Conservation (phyloP, 2,113 vertebrate genomes). For the Ia io region DNA sequence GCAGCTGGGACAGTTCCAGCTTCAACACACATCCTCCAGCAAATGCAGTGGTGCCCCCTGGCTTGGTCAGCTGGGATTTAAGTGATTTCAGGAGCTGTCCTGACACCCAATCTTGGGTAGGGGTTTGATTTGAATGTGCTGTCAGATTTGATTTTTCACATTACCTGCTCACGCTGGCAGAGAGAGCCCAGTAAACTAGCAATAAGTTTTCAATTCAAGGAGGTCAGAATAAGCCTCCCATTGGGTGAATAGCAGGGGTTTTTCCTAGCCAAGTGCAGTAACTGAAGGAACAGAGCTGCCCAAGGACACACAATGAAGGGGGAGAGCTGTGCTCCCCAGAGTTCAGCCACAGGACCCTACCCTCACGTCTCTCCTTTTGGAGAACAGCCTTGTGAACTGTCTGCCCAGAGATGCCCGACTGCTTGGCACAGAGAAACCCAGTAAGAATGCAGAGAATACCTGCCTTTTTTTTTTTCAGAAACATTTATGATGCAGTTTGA, state of each 20-base stretch:
- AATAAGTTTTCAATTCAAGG: slow-evolving; percentile 76
- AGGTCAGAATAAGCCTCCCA: slow-evolving; percentile 67
- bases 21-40: background rate
- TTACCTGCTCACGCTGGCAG: slow-evolving; percentile 74
- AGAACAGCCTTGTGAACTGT: slow-evolving; percentile 42
- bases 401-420: background rate
- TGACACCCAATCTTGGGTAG: slow-evolving; percentile 73
- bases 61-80: slow-evolving; percentile 65
- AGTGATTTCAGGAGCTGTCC: slow-evolving; percentile 66
- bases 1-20: background rate
- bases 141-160: slow-evolving; percentile 82
- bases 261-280: slow-evolving; percentile 25
- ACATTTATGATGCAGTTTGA: background rate
- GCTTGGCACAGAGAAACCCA: background rate
- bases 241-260: background rate
- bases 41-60: background rate
- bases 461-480: background rate
- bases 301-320: background rate
- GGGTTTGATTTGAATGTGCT: slow-evolving; percentile 76
- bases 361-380: background rate
- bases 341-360: background rate
- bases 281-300: background rate
- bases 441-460: background rate
- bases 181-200: slow-evolving; percentile 76
- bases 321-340: background rate